Evolutionary conservation across 2,888 invertebrate species (phyloP).

Genomic region (Cylloceria caligata): DNA sequence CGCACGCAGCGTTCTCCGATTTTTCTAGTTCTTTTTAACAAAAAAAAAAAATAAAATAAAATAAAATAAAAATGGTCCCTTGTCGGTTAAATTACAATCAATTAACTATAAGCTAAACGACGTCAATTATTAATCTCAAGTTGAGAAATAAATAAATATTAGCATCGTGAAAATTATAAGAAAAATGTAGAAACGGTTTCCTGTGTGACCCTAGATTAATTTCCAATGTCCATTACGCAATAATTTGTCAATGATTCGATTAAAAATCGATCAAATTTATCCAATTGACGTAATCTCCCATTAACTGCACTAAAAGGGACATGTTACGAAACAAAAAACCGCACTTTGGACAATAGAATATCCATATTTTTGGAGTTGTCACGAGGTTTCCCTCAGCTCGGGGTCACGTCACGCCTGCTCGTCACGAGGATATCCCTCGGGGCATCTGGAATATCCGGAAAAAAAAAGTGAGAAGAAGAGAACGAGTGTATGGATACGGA

Average conservation of each 20-base stretch:
- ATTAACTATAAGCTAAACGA: conserved; percentile 20
- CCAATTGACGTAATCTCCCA: neutral
- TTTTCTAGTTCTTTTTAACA: conserved; percentile 5
- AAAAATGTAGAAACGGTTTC: neutral
- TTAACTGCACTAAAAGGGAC: conserved; percentile 3
- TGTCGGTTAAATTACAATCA: conserved; percentile 15
- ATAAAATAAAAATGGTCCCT: neutral
- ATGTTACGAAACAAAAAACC: neutral
- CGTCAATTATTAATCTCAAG: conserved; percentile 8
- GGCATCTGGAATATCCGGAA: conserved; percentile 68
- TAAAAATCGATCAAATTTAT: neutral
- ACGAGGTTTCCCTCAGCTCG: conserved; percentile 52
- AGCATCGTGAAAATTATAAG: neutral
- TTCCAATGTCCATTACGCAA: neutral
- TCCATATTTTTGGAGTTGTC: conserved; percentile 57
- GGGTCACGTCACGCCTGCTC: conserved; percentile 71
- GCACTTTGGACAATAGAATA: conserved; percentile 21
- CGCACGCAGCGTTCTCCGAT: conserved; percentile 36
- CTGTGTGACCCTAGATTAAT: too few relatives aligned
- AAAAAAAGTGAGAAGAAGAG: conserved; percentile 50
- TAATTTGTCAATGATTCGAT: neutral
- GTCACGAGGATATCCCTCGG: conserved; percentile 70
- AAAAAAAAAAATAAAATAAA: too few relatives aligned
- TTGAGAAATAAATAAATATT: neutral
- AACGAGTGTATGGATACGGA: conserved; percentile 48